phyloP scores from a whole-genome alignment of 2,113 vertebrate species.

The Formicarius rufipectus region DNA sequence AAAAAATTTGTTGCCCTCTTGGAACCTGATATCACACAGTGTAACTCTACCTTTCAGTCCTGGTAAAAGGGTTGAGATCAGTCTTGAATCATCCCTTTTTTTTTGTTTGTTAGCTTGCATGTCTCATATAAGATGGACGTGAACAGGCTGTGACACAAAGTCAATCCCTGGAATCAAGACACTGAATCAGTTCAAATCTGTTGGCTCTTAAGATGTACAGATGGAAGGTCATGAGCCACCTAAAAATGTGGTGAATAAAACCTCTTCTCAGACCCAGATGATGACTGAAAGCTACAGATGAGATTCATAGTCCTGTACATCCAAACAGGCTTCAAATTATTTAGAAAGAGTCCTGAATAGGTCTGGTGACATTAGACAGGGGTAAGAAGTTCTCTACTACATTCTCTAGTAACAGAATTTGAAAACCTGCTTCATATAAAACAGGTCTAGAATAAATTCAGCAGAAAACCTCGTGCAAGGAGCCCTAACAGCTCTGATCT shows the following conservation, averaged over 20 bases:
- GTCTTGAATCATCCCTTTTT: neutral
- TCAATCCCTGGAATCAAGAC: neutral
- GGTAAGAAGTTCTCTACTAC: neutral
- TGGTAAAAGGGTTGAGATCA: neutral
- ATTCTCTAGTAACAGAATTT: neutral
- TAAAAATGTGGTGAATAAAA: neutral
- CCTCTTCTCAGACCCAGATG: neutral
- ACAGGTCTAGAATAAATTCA: neutral
- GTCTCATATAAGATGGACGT: neutral
- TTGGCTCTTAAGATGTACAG: neutral
- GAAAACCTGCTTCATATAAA: neutral
- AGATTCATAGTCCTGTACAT: neutral
- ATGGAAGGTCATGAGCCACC: neutral
- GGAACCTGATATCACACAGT: neutral
- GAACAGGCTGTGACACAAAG: neutral
- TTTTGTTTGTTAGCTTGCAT: neutral
- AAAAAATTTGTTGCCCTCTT: neutral
- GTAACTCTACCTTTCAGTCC: neutral
- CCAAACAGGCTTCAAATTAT: neutral
- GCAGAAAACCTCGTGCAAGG: neutral
- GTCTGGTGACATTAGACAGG: neutral
- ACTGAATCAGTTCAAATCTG: neutral
- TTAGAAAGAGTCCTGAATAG: neutral
- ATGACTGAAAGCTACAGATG: neutral
- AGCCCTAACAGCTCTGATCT: neutral